phyloP scores from a whole-genome alignment of 2,888 invertebrate species.

The Drosophila pegasa region DNA sequence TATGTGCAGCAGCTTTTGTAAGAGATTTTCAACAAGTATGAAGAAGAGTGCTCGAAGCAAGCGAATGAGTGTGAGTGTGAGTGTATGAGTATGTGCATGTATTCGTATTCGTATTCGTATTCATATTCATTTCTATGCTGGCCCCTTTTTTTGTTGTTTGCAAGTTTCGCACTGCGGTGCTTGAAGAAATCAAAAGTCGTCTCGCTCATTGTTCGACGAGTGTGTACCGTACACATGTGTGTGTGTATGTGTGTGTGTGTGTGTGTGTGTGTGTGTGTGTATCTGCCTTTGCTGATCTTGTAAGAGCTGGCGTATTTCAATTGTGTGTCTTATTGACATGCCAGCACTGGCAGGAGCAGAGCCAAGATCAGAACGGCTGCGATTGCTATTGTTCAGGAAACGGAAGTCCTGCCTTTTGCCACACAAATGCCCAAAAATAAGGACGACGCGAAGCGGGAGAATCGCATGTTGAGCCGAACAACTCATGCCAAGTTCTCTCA shows the following conservation, averaged over 20 bases:
- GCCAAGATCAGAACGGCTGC: conserved; percentile 35
- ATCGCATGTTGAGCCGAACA: conserved; percentile 10
- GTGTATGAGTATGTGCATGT: background rate
- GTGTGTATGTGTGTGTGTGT: background rate
- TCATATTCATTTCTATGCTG: conserved; percentile 37
- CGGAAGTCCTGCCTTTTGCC: conserved; percentile 72
- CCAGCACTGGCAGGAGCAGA: conserved; percentile 49
- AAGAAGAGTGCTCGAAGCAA: background rate
- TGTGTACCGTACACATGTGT: conserved; percentile 31
- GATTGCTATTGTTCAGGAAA: conserved; percentile 42
- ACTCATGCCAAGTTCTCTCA: conserved; percentile 57
- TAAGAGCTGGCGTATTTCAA: conserved; percentile 62
- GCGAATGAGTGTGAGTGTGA: background rate
- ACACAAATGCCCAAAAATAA: conserved; percentile 52
- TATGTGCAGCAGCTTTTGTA: conserved; percentile 58
- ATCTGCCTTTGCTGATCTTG: conserved; percentile 68
- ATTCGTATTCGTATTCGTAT: conserved; percentile 6
- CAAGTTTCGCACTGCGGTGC: conserved; percentile 49
- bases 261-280: conserved; percentile 17
- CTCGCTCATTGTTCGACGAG: conserved; percentile 47
- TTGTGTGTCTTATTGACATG: conserved; percentile 78
- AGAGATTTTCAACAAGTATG: conserved; percentile 35
- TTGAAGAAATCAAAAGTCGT: conserved; percentile 73
- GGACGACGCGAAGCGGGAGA: conserved; percentile 6
- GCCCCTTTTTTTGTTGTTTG: conserved; percentile 25